Evolutionary conservation across 2,113 vertebrate genomes (phyloP), one percentile per base, ranked within the genome.

Genomic region (Dicrurus megarhynchus): DNA sequence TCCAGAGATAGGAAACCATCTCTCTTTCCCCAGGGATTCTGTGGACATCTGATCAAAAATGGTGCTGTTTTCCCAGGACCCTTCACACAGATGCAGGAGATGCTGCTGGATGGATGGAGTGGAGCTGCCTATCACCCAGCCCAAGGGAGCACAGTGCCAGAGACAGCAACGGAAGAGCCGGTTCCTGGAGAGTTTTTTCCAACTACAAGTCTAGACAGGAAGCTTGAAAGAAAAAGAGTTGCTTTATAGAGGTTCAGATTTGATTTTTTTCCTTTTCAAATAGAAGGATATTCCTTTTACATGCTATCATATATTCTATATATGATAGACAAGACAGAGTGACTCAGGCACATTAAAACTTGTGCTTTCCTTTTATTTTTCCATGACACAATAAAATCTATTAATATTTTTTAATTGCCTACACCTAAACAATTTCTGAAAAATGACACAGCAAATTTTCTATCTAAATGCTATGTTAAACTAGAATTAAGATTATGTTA

Each of bases 181-280:
- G 82, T 81, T 95, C 86, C 92, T 90, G 88, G 47, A 75, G 71
- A 77, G 20, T 6, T 92, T 77, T 81, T 92, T 78, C 76, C 91
- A 89, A 82, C 83, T 87, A 56, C 15, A 87, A 89, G 96, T 96
- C 96, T 96, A 97, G 96, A 97, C 96, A 97, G 96, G 96, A 97
- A 97, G 83, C 65, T 87, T 96, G 86, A 75, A 90, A 90, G 88
- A 96, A 95, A 86, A 74, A 56, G 57, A 81, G 37, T 46, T 84
- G 68, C 83, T 90, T 93, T 87, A 41, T 3, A 68, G 47, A 46
- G 46, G 33, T 41, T 88, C 37, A 55, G 46, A 63, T 68, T 79
- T 61, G 47, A 55, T 42, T 95, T 87, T 74, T 76, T 81, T 46
- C n/a, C 52, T 74, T 78, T 95, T 86, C 57, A 84, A 57, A 53